These are phyloP conservation scores for Atractosteus spatula DNA, from an alignment of 2,113 vertebrate genomes.

Conservation along the genomic window DNA sequence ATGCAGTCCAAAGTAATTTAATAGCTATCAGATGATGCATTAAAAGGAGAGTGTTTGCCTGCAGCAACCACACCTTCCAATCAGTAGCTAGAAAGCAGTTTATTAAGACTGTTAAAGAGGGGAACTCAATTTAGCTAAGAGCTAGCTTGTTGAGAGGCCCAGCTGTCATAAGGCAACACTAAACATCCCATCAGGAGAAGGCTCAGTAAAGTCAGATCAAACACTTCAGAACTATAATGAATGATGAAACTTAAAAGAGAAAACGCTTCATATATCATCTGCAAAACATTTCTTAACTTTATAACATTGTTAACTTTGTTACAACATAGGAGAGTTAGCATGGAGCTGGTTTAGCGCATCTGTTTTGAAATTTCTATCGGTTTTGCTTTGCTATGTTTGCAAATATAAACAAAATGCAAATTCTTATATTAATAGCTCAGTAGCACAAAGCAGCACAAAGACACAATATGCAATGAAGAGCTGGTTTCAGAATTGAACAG, in stretches of 20 bases:
- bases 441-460: too few species aligned
- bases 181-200: neutral
- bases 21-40: constrained; percentile 14
- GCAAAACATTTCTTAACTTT: neutral
- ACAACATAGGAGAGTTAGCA: too few species aligned
- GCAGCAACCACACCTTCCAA: neutral
- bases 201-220: neutral
- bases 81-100: constrained; percentile 7
- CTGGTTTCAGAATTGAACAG: too few species aligned
- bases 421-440: too few species aligned
- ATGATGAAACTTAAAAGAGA: neutral
- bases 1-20: constrained; percentile 12
- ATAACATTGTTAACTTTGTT: too few species aligned
- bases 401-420: too few species aligned
- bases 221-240: neutral
- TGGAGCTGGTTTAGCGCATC: too few species aligned
- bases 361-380: too few species aligned
- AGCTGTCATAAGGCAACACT: constrained; percentile 2
- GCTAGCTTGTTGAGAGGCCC: neutral
- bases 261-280: neutral
- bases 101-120: constrained; percentile 1
- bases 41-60: constrained; percentile 2
- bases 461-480: too few species aligned
- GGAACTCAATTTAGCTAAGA: neutral
- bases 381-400: too few species aligned